Conservation (phyloP, 2,113 vertebrate species). For the Heterocephalus glaber region DNA sequence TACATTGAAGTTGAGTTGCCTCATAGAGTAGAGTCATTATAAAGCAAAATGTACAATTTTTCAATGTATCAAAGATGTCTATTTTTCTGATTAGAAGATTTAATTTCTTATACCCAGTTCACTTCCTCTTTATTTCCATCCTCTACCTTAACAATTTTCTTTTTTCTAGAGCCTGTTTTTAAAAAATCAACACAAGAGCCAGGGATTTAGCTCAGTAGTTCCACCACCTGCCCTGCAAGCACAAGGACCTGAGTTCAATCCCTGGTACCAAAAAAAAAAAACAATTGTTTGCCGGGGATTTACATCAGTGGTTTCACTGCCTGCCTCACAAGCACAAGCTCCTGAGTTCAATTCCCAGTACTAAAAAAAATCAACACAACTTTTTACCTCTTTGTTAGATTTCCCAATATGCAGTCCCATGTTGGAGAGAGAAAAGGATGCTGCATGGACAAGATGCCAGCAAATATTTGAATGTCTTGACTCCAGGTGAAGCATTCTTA, state of each 20-base stretch:
- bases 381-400: background rate
- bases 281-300: too few relatives aligned
- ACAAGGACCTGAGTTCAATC: too few relatives aligned
- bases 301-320: too few relatives aligned
- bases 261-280: too few relatives aligned
- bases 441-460: background rate
- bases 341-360: too few relatives aligned
- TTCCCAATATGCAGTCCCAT: background rate
- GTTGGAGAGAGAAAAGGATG: background rate
- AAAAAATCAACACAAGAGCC: background rate
- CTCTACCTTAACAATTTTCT: background rate
- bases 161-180: background rate
- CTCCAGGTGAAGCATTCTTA: background rate
- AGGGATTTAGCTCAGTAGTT: too few relatives aligned
- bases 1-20: background rate
- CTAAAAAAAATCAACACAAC: background rate
- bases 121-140: slow-evolving; percentile 26
- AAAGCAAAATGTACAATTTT: background rate
- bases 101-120: background rate
- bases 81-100: background rate
- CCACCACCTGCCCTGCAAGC: too few relatives aligned
- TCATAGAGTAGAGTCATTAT: background rate
- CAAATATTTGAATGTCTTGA: background rate
- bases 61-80: background rate
- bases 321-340: too few relatives aligned